Conservation (phyloP, 2,113 vertebrate genomes). For the Ophiodon elongatus region DNA sequence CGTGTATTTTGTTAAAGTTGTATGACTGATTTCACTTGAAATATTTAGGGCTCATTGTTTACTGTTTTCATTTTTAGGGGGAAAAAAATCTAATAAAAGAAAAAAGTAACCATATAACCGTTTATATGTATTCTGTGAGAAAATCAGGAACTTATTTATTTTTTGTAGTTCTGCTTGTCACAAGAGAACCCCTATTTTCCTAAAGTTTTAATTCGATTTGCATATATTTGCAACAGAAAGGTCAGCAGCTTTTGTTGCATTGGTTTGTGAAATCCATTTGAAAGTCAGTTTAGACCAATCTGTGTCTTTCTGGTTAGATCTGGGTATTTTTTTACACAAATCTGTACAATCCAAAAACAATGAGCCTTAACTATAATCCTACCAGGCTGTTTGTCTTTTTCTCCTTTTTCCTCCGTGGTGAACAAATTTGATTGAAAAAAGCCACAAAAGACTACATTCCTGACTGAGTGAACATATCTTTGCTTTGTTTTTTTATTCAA, state of each 20-base stretch:
- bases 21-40: neutral
- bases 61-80: neutral
- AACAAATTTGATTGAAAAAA: neutral
- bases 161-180: neutral
- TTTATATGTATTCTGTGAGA: neutral
- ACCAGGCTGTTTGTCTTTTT: neutral
- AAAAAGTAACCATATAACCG: neutral
- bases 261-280: neutral
- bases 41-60: constrained; percentile 27
- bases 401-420: neutral
- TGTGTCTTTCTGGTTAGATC: neutral
- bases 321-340: neutral
- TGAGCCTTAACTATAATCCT: constrained; percentile 1
- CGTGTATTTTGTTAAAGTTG: constrained; percentile 1
- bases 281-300: neutral
- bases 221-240: neutral
- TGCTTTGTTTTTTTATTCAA: constrained; percentile 5
- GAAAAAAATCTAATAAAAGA: neutral
- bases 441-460: neutral
- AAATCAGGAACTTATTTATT: neutral
- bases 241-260: neutral
- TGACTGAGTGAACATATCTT: constrained; percentile 17
- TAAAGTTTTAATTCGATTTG: neutral
- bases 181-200: neutral
- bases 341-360: neutral